These are phyloP conservation scores for Sarcophaga bullata DNA, from an alignment of 1,140 invertebrate genomes.

Conservation along the genomic window DNA sequence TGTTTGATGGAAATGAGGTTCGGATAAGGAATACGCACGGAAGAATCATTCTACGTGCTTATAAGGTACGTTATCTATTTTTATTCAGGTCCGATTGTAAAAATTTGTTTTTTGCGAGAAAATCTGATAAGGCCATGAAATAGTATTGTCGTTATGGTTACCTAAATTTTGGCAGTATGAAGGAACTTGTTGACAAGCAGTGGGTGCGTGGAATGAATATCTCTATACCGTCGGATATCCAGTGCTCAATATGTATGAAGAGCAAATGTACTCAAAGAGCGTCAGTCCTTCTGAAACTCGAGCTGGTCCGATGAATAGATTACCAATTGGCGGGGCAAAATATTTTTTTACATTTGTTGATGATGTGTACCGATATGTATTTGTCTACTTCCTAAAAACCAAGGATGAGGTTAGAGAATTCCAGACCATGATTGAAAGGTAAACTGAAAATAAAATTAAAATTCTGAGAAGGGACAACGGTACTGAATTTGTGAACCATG, in stretches of 20 bases:
- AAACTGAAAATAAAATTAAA: constrained; percentile 41
- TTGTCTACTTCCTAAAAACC: constrained; percentile 41
- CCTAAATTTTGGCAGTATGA: constrained; percentile 4
- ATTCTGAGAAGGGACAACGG: constrained; percentile 53
- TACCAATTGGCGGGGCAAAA: neutral
- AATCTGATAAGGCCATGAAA: neutral
- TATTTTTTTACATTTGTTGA: constrained; percentile 21
- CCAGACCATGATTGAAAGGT: constrained; percentile 13
- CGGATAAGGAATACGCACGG: neutral
- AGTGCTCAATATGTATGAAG: constrained; percentile 15
- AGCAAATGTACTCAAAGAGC: constrained; percentile 25
- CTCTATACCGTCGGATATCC: neutral
- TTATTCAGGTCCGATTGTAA: too few species aligned
- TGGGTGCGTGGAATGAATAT: neutral
- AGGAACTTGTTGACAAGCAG: neutral
- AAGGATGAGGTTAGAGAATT: constrained; percentile 30
- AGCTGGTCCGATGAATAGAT: constrained; percentile 58
- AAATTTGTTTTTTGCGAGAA: too few species aligned
- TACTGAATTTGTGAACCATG: constrained; percentile 50
- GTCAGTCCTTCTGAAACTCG: neutral
- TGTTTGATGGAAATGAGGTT: neutral
- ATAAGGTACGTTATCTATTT: too few species aligned
- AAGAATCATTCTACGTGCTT: neutral
- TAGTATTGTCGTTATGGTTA: constrained; percentile 29
- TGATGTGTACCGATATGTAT: constrained; percentile 57